Base-by-base conservation (phyloP, 2,888 invertebrate genomes). In the Serrognathus titanus region DNA sequence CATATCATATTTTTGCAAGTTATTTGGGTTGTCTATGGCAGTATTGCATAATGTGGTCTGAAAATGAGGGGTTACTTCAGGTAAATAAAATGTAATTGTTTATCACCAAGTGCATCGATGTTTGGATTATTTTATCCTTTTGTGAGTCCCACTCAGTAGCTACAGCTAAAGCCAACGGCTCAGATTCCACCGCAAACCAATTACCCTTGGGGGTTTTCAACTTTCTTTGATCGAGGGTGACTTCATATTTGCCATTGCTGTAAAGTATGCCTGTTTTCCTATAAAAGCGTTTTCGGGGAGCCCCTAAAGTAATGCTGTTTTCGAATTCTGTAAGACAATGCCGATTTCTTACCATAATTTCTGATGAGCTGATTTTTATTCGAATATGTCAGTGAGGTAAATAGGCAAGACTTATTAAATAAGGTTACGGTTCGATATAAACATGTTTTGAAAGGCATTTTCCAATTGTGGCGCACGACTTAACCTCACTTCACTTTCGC, bases 81-180 rank as follows among this genome's bases (percentile, higher is more conserved):
- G 8, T 9, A 3, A 16, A 40, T 13, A 7, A 31, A 9, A 10
- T 43, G 2, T 11, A 11, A 43, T 11, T 13, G 12, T 8, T 16
- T 16, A 80, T 81, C 24, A 93, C 93, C 80, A 97, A 78, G 78
- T 97, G 95, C 97, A 97, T 97, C 39, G 83, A 83, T 48, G 89
- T 86, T 67, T 85, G 87, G 58, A 88, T 78, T 62, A 98, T 89
- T 52, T 80, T 79, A 24, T 90, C 86, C 61, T 85, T 85, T 75
- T 98, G 97, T 5, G 88, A 81, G 68, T 93, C 90, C 94, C 98
- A 99, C 82, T 99, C 99, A 31, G 89, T 85, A 1, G 97, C 95
- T 47, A 99, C 87, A 12, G 94, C 96, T 58, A 96, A 80, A 1
- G 98, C 98, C 50, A 99, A 79, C 0, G 92, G 87, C 78, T 97